Evolutionary conservation across 2,888 invertebrate species (phyloP).

Genomic region (Deilephila porcellus): DNA sequence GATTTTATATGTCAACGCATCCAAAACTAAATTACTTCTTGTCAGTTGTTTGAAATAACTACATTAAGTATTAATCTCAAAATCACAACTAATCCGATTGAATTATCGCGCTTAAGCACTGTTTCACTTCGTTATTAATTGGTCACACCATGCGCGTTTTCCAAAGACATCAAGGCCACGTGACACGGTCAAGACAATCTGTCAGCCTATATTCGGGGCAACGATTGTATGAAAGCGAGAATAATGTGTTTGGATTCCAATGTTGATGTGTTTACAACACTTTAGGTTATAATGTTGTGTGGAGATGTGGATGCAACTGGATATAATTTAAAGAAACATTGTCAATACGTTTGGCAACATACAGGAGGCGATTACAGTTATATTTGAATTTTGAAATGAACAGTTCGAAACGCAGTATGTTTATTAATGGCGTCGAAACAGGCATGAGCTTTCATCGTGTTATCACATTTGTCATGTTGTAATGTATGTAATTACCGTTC

Average conservation of each 20-base stretch:
- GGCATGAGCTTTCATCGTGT: constrained; percentile 1
- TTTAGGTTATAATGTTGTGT: constrained; percentile 8
- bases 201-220: constrained; percentile 43
- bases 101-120: background rate
- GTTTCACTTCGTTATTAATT: constrained; percentile 28
- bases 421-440: background rate
- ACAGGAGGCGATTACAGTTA: constrained; percentile 1
- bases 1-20: no score
- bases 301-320: constrained; percentile 8
- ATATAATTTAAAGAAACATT: background rate
- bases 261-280: constrained; percentile 13
- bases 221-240: constrained; percentile 14
- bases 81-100: constrained; percentile 3
- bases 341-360: background rate
- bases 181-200: constrained; percentile 45
- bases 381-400: background rate
- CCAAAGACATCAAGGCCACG: constrained; percentile 25
- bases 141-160: constrained; percentile 47
- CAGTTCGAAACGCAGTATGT: background rate
- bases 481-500: background rate
- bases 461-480: background rate
- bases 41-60: background rate
- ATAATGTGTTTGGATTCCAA: constrained; percentile 10
- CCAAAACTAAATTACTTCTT: no score
- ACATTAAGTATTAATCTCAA: background rate